Conservation (phyloP, 2,113 vertebrate species). For the Phaethon lepturus region DNA sequence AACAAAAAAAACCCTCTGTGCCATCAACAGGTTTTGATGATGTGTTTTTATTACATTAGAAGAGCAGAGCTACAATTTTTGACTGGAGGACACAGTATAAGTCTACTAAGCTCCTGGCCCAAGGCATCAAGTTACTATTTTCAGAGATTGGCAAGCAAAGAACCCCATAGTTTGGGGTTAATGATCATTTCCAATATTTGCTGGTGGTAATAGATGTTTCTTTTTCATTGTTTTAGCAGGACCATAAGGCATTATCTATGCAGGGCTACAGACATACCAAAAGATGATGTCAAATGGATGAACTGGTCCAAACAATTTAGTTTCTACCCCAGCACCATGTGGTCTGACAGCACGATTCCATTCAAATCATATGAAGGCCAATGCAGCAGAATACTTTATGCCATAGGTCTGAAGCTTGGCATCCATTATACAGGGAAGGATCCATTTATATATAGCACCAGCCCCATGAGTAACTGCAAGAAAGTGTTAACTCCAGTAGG, state of each 20-base stretch:
- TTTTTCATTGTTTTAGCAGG: conserved; percentile 39
- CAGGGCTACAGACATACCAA: background rate
- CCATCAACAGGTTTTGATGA: conserved; percentile 64
- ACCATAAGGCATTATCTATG: conserved; percentile 12
- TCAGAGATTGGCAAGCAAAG: conserved; percentile 40
- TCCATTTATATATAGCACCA: conserved; percentile 61
- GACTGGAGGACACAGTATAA: conserved; percentile 66
- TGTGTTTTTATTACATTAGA: conserved; percentile 68
- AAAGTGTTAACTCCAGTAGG: conserved; percentile 67
- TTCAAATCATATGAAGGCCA: conserved; percentile 37
- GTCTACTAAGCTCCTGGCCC: conserved; percentile 65
- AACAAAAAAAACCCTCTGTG: conserved; percentile 53
- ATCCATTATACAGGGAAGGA: conserved; percentile 68
- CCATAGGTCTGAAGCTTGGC: conserved; percentile 69
- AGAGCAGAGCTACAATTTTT: conserved; percentile 69
- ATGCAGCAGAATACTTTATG: conserved; percentile 57
- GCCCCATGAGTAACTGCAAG: conserved; percentile 64
- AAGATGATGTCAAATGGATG: conserved; percentile 47
- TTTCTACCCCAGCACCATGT: conserved; percentile 50
- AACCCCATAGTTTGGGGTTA: background rate
- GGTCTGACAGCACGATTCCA: conserved; percentile 56
- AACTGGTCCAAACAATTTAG: conserved; percentile 51
- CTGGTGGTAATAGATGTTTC: conserved; percentile 41
- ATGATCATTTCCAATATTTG: conserved; percentile 7
- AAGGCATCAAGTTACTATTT: conserved; percentile 55